Percentiles rank a stretch among this genome's conserved stretches.
Evolutionary conservation across 2,888 invertebrate species (phyloP).

Genomic region (Eugnorisma glareosa): DNA sequence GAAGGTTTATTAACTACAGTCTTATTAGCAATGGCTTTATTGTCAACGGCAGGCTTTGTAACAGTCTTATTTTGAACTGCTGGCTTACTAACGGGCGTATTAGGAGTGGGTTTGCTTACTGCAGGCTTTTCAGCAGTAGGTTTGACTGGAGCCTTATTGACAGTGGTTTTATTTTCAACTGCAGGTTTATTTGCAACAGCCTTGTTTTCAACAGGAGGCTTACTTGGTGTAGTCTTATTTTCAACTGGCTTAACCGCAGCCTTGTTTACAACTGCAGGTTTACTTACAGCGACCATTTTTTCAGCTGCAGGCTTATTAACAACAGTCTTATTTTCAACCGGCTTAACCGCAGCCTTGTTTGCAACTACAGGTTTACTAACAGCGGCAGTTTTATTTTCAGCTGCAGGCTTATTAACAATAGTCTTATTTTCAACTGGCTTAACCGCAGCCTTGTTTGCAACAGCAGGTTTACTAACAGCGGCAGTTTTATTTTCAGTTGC

Average conservation of each 20-base stretch:
- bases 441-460: not conserved
- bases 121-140: not conserved
- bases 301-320: conserved; percentile 14
- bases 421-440: conserved; percentile 25
- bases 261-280: conserved; percentile 11
- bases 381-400: conserved; percentile 18
- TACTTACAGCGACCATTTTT: not conserved
- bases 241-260: not conserved
- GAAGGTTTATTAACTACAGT: not conserved
- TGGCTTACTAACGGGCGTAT: conserved; percentile 1
- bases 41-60: conserved; percentile 6
- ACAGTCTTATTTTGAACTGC: conserved; percentile 10
- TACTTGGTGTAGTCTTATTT: conserved; percentile 19
- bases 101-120: conserved; percentile 3
- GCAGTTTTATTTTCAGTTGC: conserved; percentile 10
- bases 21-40: conserved; percentile 7
- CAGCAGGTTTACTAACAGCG: not conserved
- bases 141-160: conserved; percentile 11
- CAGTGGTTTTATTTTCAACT: conserved; percentile 2
- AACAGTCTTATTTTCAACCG: not conserved
- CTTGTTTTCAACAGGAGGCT: conserved; percentile 15
- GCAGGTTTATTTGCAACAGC: not conserved
- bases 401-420: conserved; percentile 11
- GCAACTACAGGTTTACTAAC: not conserved
- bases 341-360: not conserved